A percentile compares a stretch with the other conserved stretches of the same genome.
Evolutionary conservation across 2,113 vertebrate genomes (phyloP).

Genomic region (Mixornis gularis): DNA sequence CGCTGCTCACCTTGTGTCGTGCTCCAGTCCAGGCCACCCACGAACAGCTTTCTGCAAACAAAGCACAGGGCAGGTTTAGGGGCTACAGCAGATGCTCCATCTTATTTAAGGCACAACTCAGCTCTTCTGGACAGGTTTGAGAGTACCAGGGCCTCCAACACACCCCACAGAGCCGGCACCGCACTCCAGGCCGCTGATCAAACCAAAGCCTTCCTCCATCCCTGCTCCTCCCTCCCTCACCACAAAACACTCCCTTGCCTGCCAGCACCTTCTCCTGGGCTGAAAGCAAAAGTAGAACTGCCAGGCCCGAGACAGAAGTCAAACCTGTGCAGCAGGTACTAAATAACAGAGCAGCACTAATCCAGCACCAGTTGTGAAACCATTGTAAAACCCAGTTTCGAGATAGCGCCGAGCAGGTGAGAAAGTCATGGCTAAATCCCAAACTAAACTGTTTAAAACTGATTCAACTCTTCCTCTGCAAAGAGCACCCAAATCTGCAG

Average conservation of each 20-base stretch:
- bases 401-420: neutral
- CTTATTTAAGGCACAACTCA: neutral
- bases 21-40: conserved; percentile 98
- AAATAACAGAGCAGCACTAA: neutral
- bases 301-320: neutral
- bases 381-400: neutral
- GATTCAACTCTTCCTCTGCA: neutral
- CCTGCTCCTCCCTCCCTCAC: neutral
- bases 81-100: neutral
- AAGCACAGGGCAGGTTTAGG: conserved; percentile 23
- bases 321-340: neutral
- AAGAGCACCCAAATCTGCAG: neutral
- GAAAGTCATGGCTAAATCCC: neutral
- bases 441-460: neutral
- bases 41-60: conserved; percentile 92
- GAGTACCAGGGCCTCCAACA: neutral
- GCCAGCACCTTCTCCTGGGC: neutral
- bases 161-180: rapidly evolving
- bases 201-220: neutral
- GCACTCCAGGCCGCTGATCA: rapidly evolving
- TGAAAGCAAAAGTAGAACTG: conserved; percentile 5
- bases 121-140: neutral
- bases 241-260: neutral
- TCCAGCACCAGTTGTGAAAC: neutral
- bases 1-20: conserved; percentile 83